Conservation (phyloP, 2,113 vertebrate species). For the Entosphenus tridentatus region DNA sequence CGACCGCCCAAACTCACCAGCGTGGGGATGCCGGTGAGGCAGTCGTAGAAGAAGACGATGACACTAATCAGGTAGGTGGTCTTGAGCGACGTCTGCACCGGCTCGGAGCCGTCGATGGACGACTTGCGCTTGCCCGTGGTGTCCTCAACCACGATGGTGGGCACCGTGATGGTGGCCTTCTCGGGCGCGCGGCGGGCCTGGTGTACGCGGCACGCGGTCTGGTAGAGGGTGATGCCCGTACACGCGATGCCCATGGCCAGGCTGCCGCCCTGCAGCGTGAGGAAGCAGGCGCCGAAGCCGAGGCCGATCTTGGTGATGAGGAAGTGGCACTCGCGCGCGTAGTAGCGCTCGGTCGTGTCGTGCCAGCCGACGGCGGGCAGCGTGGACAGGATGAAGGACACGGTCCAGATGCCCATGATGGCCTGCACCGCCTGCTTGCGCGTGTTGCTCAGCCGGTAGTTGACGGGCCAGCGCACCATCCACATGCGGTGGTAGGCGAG, state of each 20-base stretch:
- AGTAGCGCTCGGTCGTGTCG: slow-evolving; percentile 40
- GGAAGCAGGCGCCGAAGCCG: slow-evolving; percentile 40
- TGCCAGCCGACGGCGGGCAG: slow-evolving; percentile 46
- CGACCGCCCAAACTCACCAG: slow-evolving; percentile 25
- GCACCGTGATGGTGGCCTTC: slow-evolving; percentile 31
- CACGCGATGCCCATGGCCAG: slow-evolving; percentile 42
- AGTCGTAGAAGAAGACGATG: slow-evolving; percentile 44
- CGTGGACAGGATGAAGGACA: slow-evolving; percentile 42
- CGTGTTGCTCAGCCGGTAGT: slow-evolving; percentile 40
- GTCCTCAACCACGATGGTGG: slow-evolving; percentile 41
- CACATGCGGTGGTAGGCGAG: slow-evolving; percentile 47
- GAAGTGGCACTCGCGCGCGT: slow-evolving; percentile 35
- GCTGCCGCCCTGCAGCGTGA: slow-evolving; percentile 32
- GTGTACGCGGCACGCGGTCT: slow-evolving; percentile 28
- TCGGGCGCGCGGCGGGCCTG: slow-evolving; percentile 20
- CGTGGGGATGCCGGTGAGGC: slow-evolving; percentile 40
- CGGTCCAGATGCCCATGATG: slow-evolving; percentile 43
- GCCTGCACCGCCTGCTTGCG: slow-evolving; percentile 43
- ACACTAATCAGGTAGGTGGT: slow-evolving; percentile 46
- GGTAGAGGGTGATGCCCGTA: slow-evolving; percentile 38
- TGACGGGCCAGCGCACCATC: slow-evolving; percentile 48
- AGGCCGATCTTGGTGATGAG: slow-evolving; percentile 42
- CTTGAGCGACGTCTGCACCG: slow-evolving; percentile 41
- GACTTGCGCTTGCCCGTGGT: slow-evolving; percentile 38
- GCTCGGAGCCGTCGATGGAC: slow-evolving; percentile 37